Base-by-base conservation (phyloP, 2,797 vertebrate genomes). In the Psittacula echo region DNA sequence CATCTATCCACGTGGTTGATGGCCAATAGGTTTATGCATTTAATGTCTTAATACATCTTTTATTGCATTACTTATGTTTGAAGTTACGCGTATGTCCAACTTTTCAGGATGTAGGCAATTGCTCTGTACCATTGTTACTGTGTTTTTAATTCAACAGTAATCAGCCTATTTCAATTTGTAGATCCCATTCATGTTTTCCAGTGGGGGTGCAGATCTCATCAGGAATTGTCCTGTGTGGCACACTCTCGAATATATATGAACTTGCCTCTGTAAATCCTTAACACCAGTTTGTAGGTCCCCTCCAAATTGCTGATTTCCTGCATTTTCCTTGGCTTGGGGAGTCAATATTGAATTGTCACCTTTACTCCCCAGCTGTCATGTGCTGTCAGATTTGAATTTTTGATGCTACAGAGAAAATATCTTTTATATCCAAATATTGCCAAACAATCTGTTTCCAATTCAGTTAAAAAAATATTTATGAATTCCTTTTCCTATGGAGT, bases 401-500 rank as follows among this genome's bases (percentile, higher is more conserved):
- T 89, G 20, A 64, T 71, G 16, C 39, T 68, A 29, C 44, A 39
- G 18, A 41, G 34, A 80, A 91, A 85, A 58, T 81, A 61, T 6
- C 7, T 86, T 84, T 86, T 53, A 29, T 85, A 54, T 76, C 29
- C 14, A 89, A 85, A 70, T 87, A 53, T 39, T 85, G 47, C 78
- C 2, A 3, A 56, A 92, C 67, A 85, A 89, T 89, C 87, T 93
- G 61, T 76, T 96, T 94, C 61, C 13, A 77, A 45, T 92, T 85
- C 41, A 77, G 65, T 89, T 84, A 0, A 86, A 87, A 84, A 85
- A 76, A 39, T 20, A 37, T 62, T 23, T n/a, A 4, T 54, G 37
- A 92, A 89, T 96, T 92, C 75, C 64, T 95, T 44, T 85, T 90
- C 47, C 68, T 82, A 94, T 54, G 85, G 34, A 42, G 26, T 82